These are phyloP conservation scores for Andricus quercusramuli DNA, from an alignment of 2,888 invertebrate species.

Conservation along the genomic window DNA sequence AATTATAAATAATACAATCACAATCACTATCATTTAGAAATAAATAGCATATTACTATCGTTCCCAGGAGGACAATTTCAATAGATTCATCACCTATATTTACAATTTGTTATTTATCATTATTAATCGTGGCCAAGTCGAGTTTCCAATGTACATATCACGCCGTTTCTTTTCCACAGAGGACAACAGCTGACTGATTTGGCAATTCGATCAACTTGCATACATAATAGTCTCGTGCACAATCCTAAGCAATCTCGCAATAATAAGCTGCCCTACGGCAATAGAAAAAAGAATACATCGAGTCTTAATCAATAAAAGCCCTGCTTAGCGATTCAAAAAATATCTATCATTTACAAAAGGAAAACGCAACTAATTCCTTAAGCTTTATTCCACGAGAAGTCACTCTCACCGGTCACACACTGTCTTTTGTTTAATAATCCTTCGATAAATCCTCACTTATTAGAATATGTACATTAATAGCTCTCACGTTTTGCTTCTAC, in stretches of 20 bases:
- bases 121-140: conserved; percentile 30
- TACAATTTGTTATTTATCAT: conserved; percentile 29
- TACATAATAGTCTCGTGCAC: conserved; percentile 32
- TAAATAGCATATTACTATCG: conserved; percentile 41
- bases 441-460: conserved; percentile 23
- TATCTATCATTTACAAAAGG: conserved; percentile 5
- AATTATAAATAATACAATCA: conserved; percentile 42
- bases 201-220: conserved; percentile 34
- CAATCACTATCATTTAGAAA: conserved; percentile 42
- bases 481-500: conserved; percentile 1
- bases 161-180: conserved; percentile 13
- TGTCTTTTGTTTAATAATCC: conserved; percentile 32
- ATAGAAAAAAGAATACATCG: conserved; percentile 36
- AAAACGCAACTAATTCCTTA: conserved; percentile 25
- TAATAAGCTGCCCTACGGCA: conserved; percentile 27
- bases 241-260: conserved; percentile 34
- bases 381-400: conserved; percentile 15
- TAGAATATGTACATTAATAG: conserved; percentile 29
- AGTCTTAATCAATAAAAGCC: conserved; percentile 6
- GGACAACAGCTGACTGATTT: conserved; percentile 23
- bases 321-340: conserved; percentile 28
- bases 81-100: conserved; percentile 26
- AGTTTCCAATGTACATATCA: conserved; percentile 32
- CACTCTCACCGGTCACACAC: conserved; percentile 13
- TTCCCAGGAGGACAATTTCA: conserved; percentile 27